Evolutionary conservation across 2,888 invertebrate genomes (phyloP).

Genomic region (Aethes cnicana): DNA sequence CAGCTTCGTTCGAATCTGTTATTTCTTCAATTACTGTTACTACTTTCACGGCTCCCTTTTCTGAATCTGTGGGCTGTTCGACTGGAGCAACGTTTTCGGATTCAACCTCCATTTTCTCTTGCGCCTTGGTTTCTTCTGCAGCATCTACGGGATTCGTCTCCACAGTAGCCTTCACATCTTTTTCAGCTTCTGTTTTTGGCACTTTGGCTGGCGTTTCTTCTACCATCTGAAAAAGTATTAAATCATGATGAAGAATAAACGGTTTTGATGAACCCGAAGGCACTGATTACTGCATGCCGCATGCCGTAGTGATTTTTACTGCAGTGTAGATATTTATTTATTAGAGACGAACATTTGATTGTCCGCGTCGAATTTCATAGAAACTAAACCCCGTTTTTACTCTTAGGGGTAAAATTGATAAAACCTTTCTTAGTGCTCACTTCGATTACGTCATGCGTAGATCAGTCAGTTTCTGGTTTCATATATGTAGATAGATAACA

Average conservation of each 20-base stretch:
- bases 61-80: conserved; percentile 18
- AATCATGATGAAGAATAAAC: conserved; percentile 5
- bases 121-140: conserved; percentile 39
- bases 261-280: background rate
- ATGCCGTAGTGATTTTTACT: too few relatives aligned
- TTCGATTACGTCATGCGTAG: too few relatives aligned
- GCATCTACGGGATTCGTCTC: conserved; percentile 36
- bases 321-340: too few relatives aligned
- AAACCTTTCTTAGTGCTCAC: too few relatives aligned
- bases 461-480: too few relatives aligned
- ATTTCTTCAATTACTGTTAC: conserved; percentile 52
- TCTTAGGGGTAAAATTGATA: too few relatives aligned
- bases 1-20: conserved; percentile 45
- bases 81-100: conserved; percentile 36
- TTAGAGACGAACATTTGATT: too few relatives aligned
- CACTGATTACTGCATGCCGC: too few relatives aligned
- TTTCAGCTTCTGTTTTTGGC: conserved; percentile 72
- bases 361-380: too few relatives aligned
- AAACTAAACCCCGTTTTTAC: too few relatives aligned
- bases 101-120: conserved; percentile 35
- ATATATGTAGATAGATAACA: too few relatives aligned
- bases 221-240: conserved; percentile 51
- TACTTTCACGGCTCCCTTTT: conserved; percentile 36
- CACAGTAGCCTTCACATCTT: conserved; percentile 51
- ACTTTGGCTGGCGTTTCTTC: conserved; percentile 78